Conservation (phyloP, 2,113 vertebrate species). For the Hirundichthys speculiger region DNA sequence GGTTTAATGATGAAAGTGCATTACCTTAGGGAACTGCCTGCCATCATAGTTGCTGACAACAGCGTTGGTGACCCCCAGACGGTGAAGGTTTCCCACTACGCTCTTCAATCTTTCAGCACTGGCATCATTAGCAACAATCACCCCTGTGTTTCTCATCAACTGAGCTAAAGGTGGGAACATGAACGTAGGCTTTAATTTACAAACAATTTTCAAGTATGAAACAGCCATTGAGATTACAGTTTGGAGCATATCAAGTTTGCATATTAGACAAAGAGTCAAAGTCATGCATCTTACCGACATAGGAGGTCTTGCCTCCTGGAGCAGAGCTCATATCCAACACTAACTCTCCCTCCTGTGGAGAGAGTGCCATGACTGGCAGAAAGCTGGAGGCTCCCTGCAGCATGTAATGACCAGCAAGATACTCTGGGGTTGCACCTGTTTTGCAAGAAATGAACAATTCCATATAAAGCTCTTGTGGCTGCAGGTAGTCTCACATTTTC, state of each 20-base stretch:
- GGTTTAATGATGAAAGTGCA: no score
- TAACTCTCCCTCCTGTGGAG: constrained; percentile 94
- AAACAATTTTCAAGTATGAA: not conserved
- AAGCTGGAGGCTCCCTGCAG: constrained; percentile 96
- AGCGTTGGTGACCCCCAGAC: constrained; percentile 92
- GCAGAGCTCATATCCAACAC: constrained; percentile 97
- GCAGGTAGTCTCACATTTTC: not conserved
- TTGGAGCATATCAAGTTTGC: not conserved
- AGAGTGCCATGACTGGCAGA: constrained; percentile 94
- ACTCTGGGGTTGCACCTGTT: constrained; percentile 95
- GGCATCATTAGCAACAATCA: constrained; percentile 93
- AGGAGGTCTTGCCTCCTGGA: constrained; percentile 96
- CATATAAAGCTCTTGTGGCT: not conserved
- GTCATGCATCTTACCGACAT: constrained; percentile 85
- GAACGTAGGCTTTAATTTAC: not conserved
- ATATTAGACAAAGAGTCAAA: not conserved
- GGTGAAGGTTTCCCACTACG: constrained; percentile 95
- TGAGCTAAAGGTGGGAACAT: constrained; percentile 81
- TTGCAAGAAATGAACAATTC: not conserved
- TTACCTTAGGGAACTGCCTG: constrained; percentile 93
- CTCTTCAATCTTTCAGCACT: constrained; percentile 89
- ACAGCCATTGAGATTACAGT: not conserved
- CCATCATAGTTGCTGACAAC: constrained; percentile 93
- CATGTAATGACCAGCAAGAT: constrained; percentile 97
- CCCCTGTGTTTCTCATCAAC: constrained; percentile 96